These are phyloP conservation scores for Embiotoca jacksoni DNA, from an alignment of 2,113 vertebrate genomes.

Conservation along the genomic window DNA sequence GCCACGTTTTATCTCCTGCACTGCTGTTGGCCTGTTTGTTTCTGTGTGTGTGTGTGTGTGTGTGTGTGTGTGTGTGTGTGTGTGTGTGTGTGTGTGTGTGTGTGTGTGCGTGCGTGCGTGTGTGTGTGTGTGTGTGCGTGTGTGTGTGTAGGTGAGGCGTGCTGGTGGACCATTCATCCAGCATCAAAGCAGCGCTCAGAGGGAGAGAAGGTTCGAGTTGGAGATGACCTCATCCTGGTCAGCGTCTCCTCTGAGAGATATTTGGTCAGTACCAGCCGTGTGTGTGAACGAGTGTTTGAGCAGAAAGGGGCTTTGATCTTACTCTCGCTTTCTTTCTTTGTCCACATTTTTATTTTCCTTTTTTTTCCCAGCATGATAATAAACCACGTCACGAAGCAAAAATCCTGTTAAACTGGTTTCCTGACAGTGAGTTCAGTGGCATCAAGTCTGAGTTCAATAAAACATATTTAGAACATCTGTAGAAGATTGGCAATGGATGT, in stretches of 20 bases:
- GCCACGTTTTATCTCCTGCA: not conserved
- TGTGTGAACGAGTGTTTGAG: conserved; percentile 8
- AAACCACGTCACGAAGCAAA: too few relatives aligned
- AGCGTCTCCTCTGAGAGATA: conserved; percentile 98
- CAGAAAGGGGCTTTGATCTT: not conserved
- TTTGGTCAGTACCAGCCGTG: conserved; percentile 87
- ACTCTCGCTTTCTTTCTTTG: not conserved
- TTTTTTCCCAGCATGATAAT: not conserved
- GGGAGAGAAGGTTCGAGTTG: conserved; percentile 96
- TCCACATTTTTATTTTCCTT: not conserved
- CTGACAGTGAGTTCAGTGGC: too few relatives aligned
- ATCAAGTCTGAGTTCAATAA: too few relatives aligned
- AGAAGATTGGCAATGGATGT: too few relatives aligned
- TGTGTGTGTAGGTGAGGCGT: conserved; percentile 88
- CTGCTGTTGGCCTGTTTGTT: not conserved
- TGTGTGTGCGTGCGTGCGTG: conserved; percentile 4
- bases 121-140: conserved; percentile 39
- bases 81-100: conserved; percentile 72
- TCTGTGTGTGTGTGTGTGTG: conserved; percentile 5
- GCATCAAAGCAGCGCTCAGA: conserved; percentile 86
- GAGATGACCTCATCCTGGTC: conserved; percentile 97
- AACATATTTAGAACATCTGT: too few relatives aligned
- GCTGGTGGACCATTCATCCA: conserved; percentile 88
- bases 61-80: conserved; percentile 82
- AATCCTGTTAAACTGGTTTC: too few relatives aligned